Percentiles rank a stretch among this genome's conserved stretches.
Conservation (phyloP, 30 jellyfish, hydroid and myxozoan species). For the Hydractinia symbiolongicarpus region DNA sequence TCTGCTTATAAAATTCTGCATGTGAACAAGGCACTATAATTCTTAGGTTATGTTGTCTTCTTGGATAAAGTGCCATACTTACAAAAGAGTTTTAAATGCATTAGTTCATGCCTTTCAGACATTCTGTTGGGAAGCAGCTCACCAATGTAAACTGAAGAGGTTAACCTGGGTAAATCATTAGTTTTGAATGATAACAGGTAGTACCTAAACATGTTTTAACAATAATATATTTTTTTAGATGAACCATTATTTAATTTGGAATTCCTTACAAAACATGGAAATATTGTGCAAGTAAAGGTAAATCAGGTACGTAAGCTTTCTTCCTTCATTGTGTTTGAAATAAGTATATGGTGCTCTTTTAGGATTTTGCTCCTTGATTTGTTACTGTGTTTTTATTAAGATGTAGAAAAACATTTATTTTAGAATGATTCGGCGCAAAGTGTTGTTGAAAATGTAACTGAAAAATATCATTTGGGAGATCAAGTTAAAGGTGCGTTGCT, state of each 20-base stretch:
- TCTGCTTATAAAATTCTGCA: no score
- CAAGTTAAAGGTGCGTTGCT: background rate
- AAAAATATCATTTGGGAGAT: background rate
- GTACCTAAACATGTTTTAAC: no score
- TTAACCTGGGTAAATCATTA: no score
- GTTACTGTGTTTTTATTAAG: no score
- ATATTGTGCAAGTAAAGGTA: background rate
- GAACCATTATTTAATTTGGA: background rate
- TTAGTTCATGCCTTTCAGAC: no score
- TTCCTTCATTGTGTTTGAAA: background rate
- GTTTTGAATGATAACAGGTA: no score
- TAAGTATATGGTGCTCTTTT: background rate
- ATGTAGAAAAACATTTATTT: background rate
- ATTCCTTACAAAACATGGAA: constrained; percentile 6
- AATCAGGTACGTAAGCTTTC: background rate
- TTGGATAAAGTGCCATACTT: no score
- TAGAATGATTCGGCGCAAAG: background rate
- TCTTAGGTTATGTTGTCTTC: no score
- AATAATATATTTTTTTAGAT: background rate
- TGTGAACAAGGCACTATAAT: no score
- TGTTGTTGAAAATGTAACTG: background rate
- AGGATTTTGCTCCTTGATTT: background rate
- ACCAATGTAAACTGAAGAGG: no score
- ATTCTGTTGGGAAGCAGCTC: no score
- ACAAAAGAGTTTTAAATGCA: no score